Conservation (phyloP, 2,888 invertebrate genomes). For the Eudasyphora cyanicolor region DNA sequence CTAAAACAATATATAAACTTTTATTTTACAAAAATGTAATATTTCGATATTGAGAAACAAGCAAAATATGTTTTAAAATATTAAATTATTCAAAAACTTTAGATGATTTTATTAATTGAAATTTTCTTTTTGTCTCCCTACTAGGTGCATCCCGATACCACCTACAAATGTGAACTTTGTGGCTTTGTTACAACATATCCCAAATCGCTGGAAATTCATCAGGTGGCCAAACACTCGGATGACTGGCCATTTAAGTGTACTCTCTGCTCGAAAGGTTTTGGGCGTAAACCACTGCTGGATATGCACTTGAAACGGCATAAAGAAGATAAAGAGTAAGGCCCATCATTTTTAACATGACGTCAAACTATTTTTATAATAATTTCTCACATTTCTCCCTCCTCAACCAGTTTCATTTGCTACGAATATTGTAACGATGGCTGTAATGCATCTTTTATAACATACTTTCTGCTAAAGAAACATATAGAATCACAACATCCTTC, state of each 20-base stretch:
- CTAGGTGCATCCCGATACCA: constrained; percentile 69
- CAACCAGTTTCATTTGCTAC: constrained; percentile 57
- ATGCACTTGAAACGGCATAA: constrained; percentile 74
- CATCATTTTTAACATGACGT: background rate
- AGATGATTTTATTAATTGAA: background rate
- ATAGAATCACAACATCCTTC: constrained; percentile 61
- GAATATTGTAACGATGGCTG: constrained; percentile 58
- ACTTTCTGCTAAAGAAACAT: constrained; percentile 61
- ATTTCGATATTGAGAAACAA: background rate
- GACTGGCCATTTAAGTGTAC: constrained; percentile 73
- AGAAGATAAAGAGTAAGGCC: constrained; percentile 70
- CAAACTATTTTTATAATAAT: background rate
- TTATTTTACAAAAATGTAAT: background rate
- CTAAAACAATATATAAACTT: too few relatives aligned
- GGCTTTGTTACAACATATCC: constrained; percentile 74
- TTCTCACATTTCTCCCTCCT: background rate
- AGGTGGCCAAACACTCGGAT: constrained; percentile 73
- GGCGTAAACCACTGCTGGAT: constrained; percentile 72
- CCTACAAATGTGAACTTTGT: constrained; percentile 72
- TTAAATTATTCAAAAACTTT: too few relatives aligned
- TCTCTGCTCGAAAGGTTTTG: constrained; percentile 73
- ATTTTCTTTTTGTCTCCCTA: background rate
- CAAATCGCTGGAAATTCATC: constrained; percentile 75
- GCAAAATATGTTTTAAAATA: too few relatives aligned
- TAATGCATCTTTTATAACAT: constrained; percentile 53